Evolutionary conservation across 2,113 vertebrate species (phyloP).

Genomic region (Mustelus asterias): DNA sequence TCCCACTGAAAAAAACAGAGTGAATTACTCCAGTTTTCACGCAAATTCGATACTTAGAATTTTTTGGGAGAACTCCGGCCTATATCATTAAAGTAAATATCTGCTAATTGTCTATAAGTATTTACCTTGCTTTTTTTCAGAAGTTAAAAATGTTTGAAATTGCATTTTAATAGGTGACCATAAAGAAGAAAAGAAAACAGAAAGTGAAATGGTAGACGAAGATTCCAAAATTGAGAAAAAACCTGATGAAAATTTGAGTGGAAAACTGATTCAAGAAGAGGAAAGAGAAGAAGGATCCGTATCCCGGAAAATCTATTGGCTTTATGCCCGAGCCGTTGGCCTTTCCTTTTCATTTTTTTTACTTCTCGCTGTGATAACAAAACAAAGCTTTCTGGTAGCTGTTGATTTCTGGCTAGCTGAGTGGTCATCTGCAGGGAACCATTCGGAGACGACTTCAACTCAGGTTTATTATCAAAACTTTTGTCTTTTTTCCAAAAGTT

Average conservation of each 20-base stretch:
- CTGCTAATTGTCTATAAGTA: neutral
- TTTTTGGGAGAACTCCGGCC: too few relatives aligned
- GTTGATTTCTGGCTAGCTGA: constrained; percentile 32
- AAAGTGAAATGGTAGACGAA: neutral
- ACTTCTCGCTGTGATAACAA: neutral
- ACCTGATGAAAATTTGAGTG: neutral
- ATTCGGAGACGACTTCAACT: neutral
- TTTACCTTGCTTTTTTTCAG: neutral
- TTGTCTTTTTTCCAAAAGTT: neutral
- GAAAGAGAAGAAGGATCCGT: constrained; percentile 31
- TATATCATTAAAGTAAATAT: neutral
- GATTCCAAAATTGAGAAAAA: neutral
- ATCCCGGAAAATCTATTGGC: neutral
- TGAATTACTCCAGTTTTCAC: too few relatives aligned
- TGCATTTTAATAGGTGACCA: constrained; percentile 5
- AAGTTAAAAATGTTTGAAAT: neutral
- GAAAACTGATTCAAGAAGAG: constrained; percentile 31
- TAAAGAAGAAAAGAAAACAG: neutral
- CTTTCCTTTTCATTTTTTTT: neutral
- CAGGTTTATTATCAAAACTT: neutral
- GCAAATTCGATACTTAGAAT: too few relatives aligned
- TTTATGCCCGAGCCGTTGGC: neutral
- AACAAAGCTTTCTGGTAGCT: constrained; percentile 27
- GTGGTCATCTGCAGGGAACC: constrained; percentile 22
- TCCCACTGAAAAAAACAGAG: too few relatives aligned